Conservation (phyloP, 2,888 invertebrate species). For the Lapara coniferarum region DNA sequence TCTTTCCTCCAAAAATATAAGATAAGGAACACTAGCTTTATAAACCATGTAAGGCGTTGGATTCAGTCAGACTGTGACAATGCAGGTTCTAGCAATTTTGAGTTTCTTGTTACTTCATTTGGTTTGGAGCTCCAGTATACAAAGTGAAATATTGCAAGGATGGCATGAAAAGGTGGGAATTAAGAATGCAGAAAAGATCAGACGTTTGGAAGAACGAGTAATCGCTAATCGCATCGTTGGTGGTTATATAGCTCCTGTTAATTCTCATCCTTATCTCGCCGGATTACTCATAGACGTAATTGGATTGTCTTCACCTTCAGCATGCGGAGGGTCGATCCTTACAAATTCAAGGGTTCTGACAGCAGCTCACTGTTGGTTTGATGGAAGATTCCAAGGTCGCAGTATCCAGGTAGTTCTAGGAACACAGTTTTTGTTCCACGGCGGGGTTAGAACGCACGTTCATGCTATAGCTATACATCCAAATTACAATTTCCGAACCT, state of each 20-base stretch:
- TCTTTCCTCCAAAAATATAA: constrained; percentile 35
- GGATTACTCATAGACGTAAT: constrained; percentile 63
- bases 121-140: constrained; percentile 35
- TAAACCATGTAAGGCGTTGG: constrained; percentile 34
- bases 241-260: constrained; percentile 56
- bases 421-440: constrained; percentile 61
- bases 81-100: constrained; percentile 48
- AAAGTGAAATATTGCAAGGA: constrained; percentile 44
- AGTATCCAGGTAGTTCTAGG: constrained; percentile 66
- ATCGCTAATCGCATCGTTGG: constrained; percentile 57
- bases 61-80: constrained; percentile 37
- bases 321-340: constrained; percentile 67
- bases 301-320: constrained; percentile 54
- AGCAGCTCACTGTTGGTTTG: constrained; percentile 72
- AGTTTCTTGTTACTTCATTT: constrained; percentile 42
- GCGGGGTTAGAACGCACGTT: constrained; percentile 57
- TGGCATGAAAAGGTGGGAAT: constrained; percentile 64
- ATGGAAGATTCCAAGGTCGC: constrained; percentile 61
- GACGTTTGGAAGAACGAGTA: constrained; percentile 45
- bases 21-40: constrained; percentile 39
- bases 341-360: constrained; percentile 59
- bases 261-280: constrained; percentile 65
- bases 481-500: constrained; percentile 52
- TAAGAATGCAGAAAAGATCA: constrained; percentile 58
- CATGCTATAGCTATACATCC: constrained; percentile 56